phyloP scores from a whole-genome alignment of 2,797 vertebrate genomes.

The Acropternis orthonyx region DNA sequence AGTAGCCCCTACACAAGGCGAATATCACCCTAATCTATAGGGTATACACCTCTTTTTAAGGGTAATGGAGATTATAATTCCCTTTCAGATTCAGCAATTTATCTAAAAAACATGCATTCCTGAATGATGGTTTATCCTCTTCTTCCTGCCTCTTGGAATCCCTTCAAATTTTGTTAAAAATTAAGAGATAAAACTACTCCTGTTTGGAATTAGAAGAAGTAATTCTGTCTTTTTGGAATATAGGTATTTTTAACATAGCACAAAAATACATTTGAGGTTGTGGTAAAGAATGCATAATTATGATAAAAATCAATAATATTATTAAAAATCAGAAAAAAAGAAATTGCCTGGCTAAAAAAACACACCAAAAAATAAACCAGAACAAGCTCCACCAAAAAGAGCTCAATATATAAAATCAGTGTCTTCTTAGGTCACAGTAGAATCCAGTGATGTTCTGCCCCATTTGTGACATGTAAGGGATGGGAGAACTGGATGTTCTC shows the following conservation, averaged over 20 bases:
- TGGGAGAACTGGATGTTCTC: slow-evolving; percentile 37
- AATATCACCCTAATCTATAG: neutral
- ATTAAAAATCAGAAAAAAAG: neutral
- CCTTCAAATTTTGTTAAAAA: neutral
- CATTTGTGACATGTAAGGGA: neutral
- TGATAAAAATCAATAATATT: neutral
- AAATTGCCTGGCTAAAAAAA: neutral
- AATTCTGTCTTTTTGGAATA: neutral
- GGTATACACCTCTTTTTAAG: neutral
- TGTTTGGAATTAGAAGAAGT: neutral
- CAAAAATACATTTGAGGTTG: neutral
- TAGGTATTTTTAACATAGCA: neutral
- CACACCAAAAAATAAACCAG: neutral
- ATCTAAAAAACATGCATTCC: neutral
- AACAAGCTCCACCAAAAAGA: neutral
- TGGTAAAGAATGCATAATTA: neutral
- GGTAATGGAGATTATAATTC: neutral
- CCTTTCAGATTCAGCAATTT: neutral
- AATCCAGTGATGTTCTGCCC: neutral
- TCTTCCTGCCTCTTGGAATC: neutral
- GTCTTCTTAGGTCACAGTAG: neutral
- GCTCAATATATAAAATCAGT: neutral
- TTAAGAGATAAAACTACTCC: neutral
- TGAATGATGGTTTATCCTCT: neutral
- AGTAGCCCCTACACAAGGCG: neutral